Evolutionary conservation across 1,140 invertebrate genomes (phyloP).

Genomic region (Phthorimaea operculella): DNA sequence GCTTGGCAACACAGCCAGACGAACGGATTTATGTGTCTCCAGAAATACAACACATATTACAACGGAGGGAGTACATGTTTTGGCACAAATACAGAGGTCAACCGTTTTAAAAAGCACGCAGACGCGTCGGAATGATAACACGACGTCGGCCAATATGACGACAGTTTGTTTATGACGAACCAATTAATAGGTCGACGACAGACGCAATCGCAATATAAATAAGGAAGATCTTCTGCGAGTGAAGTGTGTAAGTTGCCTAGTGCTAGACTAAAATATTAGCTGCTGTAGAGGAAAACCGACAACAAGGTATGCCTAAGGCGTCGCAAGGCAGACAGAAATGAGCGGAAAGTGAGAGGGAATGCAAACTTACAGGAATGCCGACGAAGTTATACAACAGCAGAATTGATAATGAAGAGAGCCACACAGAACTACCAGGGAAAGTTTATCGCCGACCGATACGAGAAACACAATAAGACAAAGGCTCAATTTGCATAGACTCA

Average conservation of each 20-base stretch:
- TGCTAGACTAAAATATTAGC: too few relatives aligned
- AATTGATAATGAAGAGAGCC: slow-evolving; percentile 14
- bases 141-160: too few relatives aligned
- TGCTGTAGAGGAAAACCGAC: too few relatives aligned
- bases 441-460: not conserved
- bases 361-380: slow-evolving; percentile 8
- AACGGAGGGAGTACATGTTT: slow-evolving; percentile 12
- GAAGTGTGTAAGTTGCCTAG: too few relatives aligned
- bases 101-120: slow-evolving; percentile 5
- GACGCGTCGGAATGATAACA: not conserved
- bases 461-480: slow-evolving; percentile 1
- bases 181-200: too few relatives aligned
- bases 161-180: too few relatives aligned
- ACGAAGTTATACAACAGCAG: slow-evolving; percentile 5
- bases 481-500: not conserved
- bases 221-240: too few relatives aligned
- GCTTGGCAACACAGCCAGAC: slow-evolving; percentile 24
- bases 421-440: not conserved
- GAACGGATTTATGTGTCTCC: slow-evolving; percentile 17
- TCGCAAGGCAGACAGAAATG: slow-evolving; percentile 10
- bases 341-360: slow-evolving; percentile 13
- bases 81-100: slow-evolving; percentile 15
- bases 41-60: slow-evolving; percentile 17
- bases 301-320: slow-evolving; percentile 2
- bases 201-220: too few relatives aligned